Evolutionary conservation across 2,113 vertebrate species (phyloP).

Genomic region (Otus sunia): DNA sequence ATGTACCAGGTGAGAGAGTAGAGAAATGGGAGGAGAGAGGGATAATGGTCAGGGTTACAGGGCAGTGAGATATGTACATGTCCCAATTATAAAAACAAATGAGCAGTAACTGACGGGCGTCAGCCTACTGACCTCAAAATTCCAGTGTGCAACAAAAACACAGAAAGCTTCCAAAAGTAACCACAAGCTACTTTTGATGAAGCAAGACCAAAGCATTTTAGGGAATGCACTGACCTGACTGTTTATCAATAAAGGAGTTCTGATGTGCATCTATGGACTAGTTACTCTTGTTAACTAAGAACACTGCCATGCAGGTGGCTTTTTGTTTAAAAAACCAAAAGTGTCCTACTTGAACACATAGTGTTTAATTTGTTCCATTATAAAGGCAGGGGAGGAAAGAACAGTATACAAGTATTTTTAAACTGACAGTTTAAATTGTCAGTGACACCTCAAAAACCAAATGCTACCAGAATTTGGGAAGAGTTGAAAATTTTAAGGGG

Average conservation of each 20-base stretch:
- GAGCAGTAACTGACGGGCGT: not conserved
- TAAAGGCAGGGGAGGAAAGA: not conserved
- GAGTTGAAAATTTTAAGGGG: not conserved
- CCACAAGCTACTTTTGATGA: not conserved
- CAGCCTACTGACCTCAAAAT: not conserved
- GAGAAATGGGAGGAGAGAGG: not conserved
- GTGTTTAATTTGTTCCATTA: not conserved
- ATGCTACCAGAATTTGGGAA: not conserved
- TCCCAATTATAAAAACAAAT: not conserved
- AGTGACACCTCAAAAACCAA: not conserved
- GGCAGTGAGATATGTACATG: not conserved
- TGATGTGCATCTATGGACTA: not conserved
- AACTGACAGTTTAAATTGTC: not conserved
- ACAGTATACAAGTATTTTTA: not conserved
- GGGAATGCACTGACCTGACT: not conserved
- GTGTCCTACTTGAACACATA: not conserved
- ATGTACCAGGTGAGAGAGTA: not conserved
- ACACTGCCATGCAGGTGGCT: not conserved
- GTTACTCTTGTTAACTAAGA: not conserved
- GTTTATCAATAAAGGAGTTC: not conserved
- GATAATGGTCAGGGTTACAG: not conserved
- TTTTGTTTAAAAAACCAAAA: not conserved
- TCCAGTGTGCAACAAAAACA: not conserved
- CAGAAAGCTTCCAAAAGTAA: not conserved
- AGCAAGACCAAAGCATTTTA: not conserved